Evolutionary conservation across 2,797 vertebrate genomes (phyloP).

Genomic region (Parambassis ranga): DNA sequence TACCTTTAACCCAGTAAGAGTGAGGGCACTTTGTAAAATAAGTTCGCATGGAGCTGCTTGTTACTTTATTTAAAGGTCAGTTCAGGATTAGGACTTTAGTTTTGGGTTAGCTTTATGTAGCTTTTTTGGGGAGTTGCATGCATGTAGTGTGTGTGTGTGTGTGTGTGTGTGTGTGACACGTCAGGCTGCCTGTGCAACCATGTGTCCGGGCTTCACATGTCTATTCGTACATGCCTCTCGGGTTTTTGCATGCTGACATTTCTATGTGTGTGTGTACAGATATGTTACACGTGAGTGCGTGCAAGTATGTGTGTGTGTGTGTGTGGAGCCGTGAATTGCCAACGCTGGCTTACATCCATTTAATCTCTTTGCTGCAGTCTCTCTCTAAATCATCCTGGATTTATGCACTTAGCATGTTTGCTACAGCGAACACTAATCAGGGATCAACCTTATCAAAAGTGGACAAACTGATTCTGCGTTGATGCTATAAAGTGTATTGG

Average conservation of each 20-base stretch:
- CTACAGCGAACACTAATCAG: constrained; percentile 37
- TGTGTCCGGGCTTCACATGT: constrained; percentile 26
- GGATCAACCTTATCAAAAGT: constrained; percentile 42
- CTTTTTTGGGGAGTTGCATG: too few relatives aligned
- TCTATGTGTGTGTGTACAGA: background rate
- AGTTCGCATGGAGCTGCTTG: constrained; percentile 6
- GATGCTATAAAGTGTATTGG: background rate
- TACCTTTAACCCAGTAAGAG: background rate
- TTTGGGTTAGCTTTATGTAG: background rate
- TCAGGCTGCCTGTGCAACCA: background rate
- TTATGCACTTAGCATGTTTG: constrained; percentile 44
- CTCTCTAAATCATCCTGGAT: constrained; percentile 42
- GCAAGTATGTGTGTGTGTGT: constrained; percentile 6
- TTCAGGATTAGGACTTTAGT: background rate
- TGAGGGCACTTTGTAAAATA: background rate
- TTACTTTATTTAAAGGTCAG: background rate
- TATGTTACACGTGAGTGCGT: constrained; percentile 5
- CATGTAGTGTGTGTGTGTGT: too few relatives aligned
- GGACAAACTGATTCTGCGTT: constrained; percentile 16
- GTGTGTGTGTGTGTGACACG: background rate
- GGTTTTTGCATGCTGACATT: background rate
- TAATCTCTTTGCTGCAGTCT: constrained; percentile 42
- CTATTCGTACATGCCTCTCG: background rate
- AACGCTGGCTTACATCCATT: constrained; percentile 28
- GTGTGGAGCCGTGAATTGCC: constrained; percentile 1